These are phyloP conservation scores for Ophiothrix spiculata DNA, from an alignment of 35 echinoderm and acorn worm genomes.

Conservation along the genomic window DNA sequence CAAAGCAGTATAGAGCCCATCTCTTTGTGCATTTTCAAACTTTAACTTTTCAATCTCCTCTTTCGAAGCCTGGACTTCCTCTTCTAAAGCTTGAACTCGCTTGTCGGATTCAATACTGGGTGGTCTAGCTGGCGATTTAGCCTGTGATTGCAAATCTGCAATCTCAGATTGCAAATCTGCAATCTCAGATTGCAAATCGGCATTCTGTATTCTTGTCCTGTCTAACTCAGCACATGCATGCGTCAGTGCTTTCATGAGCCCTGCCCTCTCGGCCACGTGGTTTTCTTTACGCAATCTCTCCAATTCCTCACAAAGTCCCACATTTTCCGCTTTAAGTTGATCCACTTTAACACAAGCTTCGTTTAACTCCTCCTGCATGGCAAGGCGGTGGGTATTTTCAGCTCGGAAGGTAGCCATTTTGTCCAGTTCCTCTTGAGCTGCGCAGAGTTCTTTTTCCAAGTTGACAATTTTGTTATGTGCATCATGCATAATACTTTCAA, in stretches of 20 bases:
- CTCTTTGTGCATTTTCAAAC: not conserved
- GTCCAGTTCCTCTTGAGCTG: not conserved
- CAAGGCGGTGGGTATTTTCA: not conserved
- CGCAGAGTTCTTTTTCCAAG: not conserved
- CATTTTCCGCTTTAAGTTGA: not conserved
- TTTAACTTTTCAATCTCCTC: not conserved
- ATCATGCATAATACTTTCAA: not conserved
- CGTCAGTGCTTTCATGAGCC: not conserved
- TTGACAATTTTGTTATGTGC: not conserved
- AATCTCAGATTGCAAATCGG: not conserved
- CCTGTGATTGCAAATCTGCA: too few species aligned
- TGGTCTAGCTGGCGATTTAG: too few species aligned
- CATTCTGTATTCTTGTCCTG: not conserved
- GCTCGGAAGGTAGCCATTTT: not conserved
- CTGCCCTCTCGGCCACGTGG: not conserved
- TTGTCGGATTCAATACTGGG: too few species aligned
- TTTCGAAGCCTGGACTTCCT: not conserved
- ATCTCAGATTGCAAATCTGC: too few species aligned
- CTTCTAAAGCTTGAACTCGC: not conserved
- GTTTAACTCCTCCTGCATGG: not conserved
- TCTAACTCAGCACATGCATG: not conserved
- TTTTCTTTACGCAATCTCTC: not conserved
- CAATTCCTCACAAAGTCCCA: not conserved
- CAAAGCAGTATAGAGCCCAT: constrained; percentile 1
- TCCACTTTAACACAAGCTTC: not conserved